phyloP scores from a whole-genome alignment of 2,113 vertebrate species.

The Notechis scutatus region DNA sequence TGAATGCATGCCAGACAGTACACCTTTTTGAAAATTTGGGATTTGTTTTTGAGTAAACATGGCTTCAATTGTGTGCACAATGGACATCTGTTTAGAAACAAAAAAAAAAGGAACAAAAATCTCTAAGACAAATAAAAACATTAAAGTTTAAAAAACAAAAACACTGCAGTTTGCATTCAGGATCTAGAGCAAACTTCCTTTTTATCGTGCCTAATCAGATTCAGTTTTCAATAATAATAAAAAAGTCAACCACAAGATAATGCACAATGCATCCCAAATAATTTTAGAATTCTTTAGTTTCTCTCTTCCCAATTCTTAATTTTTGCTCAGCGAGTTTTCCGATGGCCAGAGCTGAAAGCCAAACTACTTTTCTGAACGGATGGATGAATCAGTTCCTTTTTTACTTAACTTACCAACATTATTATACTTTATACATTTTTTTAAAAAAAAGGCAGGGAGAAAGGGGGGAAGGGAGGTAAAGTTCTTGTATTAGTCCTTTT shows the following conservation, averaged over 20 bases:
- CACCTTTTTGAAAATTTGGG: background rate
- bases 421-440: conserved; percentile 32
- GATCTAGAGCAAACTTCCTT: background rate
- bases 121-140: background rate
- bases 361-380: conserved; percentile 67
- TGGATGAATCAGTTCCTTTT: conserved; percentile 59
- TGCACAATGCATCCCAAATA: background rate
- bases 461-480: conserved; percentile 55
- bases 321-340: conserved; percentile 22
- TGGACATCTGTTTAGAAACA: background rate
- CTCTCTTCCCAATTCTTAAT: conserved; percentile 29
- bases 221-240: background rate
- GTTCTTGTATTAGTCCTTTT: conserved; percentile 78
- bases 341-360: conserved; percentile 9
- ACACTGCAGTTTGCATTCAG: background rate
- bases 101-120: background rate
- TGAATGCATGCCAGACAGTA: background rate
- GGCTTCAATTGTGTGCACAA: background rate
- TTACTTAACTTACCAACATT: conserved; percentile 43
- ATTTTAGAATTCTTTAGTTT: background rate
- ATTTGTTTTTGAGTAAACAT: background rate
- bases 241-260: background rate
- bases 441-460: conserved; percentile 30
- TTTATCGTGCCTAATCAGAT: background rate
- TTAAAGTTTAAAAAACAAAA: background rate